Conservation (phyloP, 2,888 invertebrate genomes). For the Volucella inflata region DNA sequence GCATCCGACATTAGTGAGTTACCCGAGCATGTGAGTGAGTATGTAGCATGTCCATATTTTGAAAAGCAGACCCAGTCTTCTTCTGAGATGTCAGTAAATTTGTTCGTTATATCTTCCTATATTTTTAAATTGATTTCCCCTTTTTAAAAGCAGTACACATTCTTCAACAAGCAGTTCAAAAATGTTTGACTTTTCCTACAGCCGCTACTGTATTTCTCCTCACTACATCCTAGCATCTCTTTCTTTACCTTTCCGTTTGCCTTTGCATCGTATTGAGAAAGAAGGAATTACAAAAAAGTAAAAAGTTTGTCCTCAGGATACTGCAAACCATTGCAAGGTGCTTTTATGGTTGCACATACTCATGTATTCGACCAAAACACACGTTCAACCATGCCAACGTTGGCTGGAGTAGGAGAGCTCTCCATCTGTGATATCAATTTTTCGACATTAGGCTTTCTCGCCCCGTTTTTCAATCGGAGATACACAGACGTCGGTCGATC, state of each 20-base stretch:
- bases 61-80: too few relatives aligned
- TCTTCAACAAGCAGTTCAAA: neutral
- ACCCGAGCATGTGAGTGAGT: too few relatives aligned
- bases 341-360: slow-evolving; percentile 55
- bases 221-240: slow-evolving; percentile 7
- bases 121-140: too few relatives aligned
- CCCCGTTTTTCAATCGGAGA: slow-evolving; percentile 62
- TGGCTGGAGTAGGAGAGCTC: slow-evolving; percentile 25
- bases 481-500: slow-evolving; percentile 47
- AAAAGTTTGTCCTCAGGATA: slow-evolving; percentile 41
- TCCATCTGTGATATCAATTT: slow-evolving; percentile 69
- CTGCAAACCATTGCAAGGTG: slow-evolving; percentile 62
- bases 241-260: slow-evolving; percentile 6
- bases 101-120: too few relatives aligned
- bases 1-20: too few relatives aligned
- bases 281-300: slow-evolving; percentile 18
- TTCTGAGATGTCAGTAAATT: too few relatives aligned
- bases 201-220: slow-evolving; percentile 28
- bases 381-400: slow-evolving; percentile 33
- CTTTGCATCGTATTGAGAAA: neutral
- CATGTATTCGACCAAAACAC: slow-evolving; percentile 53
- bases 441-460: slow-evolving; percentile 66
- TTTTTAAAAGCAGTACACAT: too few relatives aligned
- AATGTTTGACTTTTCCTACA: neutral
- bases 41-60: too few relatives aligned